Evolutionary conservation across 2,113 vertebrate genomes (phyloP).

Genomic region (Uria aalge): DNA sequence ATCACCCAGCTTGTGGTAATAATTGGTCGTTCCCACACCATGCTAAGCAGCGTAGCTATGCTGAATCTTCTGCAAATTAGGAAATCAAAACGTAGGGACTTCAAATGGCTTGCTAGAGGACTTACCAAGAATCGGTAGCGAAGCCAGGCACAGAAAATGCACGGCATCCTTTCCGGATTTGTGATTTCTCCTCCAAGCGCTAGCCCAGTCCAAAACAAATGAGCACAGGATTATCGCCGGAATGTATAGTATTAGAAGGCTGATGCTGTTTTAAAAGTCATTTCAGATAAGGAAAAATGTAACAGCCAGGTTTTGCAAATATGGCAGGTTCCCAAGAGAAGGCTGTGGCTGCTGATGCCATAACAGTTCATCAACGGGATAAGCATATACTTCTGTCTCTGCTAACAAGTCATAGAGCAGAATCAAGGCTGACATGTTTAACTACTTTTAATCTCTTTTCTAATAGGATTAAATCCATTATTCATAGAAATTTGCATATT

Average conservation of each 20-base stretch:
- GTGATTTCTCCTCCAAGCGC: neutral
- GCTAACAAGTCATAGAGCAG: slow-evolving; percentile 22
- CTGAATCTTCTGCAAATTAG: neutral
- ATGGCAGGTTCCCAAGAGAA: neutral
- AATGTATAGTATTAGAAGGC: neutral
- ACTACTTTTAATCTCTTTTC: slow-evolving; percentile 51
- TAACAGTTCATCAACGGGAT: neutral
- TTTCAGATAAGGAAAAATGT: neutral
- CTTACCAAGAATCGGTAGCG: neutral
- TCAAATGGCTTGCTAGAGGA: neutral
- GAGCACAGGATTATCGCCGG: neutral
- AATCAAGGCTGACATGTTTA: slow-evolving; percentile 32
- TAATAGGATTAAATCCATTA: slow-evolving; percentile 46
- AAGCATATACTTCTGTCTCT: neutral
- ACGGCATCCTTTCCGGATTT: neutral
- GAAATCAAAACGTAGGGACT: neutral
- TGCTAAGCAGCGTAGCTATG: neutral
- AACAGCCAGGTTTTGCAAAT: neutral
- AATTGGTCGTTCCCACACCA: neutral
- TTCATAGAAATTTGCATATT: slow-evolving; percentile 16
- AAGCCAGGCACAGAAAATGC: neutral
- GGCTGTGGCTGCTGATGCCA: neutral
- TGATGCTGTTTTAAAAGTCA: neutral
- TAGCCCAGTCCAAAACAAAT: neutral
- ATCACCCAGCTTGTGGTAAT: neutral